Evolutionary conservation across 2,113 vertebrate genomes (phyloP), one percentile per base, ranked within the genome.

Genomic region (Ahaetulla prasina): DNA sequence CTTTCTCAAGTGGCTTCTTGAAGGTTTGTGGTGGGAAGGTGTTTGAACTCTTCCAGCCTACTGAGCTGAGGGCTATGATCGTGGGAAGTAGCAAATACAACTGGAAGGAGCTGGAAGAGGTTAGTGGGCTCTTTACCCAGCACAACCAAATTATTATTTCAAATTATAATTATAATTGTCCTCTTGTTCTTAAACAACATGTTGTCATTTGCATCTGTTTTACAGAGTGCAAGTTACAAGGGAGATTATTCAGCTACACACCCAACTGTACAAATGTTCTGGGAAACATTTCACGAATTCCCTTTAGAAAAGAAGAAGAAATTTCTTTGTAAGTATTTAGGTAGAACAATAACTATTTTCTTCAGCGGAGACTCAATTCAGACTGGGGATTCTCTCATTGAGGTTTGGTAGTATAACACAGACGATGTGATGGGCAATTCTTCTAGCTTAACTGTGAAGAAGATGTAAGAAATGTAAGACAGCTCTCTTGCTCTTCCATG

Each of bases 11-110:
- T 0, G 99, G 99, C 87, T 99, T 99, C 97, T 98, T 99, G 52
- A 99, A 99, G 94, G 99, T 99, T 94, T 99, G 99, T n/a, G 99
- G 99, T 3, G 99, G 99, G 85, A 99, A 99, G 92, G 98, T 99
- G 55, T 96, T 99, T 54, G 98, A 98, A 39, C 98, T 99, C 92
- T 99, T 99, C 97, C 99, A 99, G 98, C 99, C 99, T 87, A 98
- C 98, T 0, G 99, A 99, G 94, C 98, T 99, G 93, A 98, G 99
- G 98, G 99, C 99, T 96, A 99, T 99, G 99, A 99, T 99, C 96
- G 98, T 99, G 89, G 99, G 99, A 80, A 99, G 99, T 98, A 99
- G 97, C 96, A 99, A 99, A 96, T 99, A 99, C 97, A 98, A 99
- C 98, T 99, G 99, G 99, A 98, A 99, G 93, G 99, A 99, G 90